Evolutionary conservation across 2,888 invertebrate species (phyloP), one percentile per base, ranked within the genome.

Genomic region (Aporophyla lueneburgensis): DNA sequence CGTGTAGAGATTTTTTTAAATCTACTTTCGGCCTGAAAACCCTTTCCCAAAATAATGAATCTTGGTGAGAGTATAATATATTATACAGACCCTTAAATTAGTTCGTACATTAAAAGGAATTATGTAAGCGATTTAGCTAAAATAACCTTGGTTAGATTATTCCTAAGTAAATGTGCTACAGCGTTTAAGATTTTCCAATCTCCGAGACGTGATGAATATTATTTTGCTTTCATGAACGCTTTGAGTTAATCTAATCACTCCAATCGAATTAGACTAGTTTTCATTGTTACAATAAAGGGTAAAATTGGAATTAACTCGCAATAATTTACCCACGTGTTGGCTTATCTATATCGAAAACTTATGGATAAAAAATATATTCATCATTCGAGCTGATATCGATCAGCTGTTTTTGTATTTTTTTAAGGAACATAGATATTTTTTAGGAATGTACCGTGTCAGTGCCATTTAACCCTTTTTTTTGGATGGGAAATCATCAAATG

Each of bases 11-110:
- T 3, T 56, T 33, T 53, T 46, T 33, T 33, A 2, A n/a, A 33
- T 33, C 7, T 19, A 46, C 33, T 2, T 1, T 33, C 0, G 59
- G 33, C 63, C 21, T 40, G 54, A 56, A 59, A 68, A 59, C 49
- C 81, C 58, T 69, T 71, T 14, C 43, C 43, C 14, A 83, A 43
- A 63, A 63, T 71, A 69, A 70, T 83, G 21, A 71, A 67, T 82
- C 56, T 54, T 24, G 16, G 49, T 49, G 33, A n/a, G 54, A 63
- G 27, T 43, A 43, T 67, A 66, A 68, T 69, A 56, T 62, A 68
- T 68, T 63, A 53, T 14, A 58, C 53, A 53, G 16, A 16, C 67
- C 49, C 62, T 66, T 24, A 54, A 76, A 69, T 81, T 69, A 71
- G 51, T 71, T 78, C 43, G 54, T 68, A 71, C 14, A 59, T 83